Percentiles rank a stretch among this genome's conserved stretches.
Evolutionary conservation across 2,797 vertebrate species (phyloP).

Genomic region (Oreortyx pictus): DNA sequence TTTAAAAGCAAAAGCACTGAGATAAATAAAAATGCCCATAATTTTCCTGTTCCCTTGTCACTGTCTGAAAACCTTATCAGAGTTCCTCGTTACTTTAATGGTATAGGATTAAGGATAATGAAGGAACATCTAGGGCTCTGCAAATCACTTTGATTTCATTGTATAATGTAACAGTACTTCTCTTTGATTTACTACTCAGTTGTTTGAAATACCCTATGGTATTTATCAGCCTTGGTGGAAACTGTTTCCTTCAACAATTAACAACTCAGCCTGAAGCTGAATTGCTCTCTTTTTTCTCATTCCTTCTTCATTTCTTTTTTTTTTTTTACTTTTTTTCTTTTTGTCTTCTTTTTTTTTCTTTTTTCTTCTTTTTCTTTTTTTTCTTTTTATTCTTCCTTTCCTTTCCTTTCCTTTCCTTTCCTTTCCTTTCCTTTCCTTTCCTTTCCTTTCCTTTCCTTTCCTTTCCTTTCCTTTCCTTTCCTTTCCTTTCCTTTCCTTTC

Average conservation of each 20-base stretch:
- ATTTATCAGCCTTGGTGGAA: slow-evolving; percentile 59
- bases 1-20: slow-evolving; percentile 16
- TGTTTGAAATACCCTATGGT: slow-evolving; percentile 38
- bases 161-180: slow-evolving; percentile 42
- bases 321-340: not conserved
- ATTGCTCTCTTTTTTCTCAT: not conserved
- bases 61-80: slow-evolving; percentile 52
- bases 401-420: too few species aligned
- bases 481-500: too few species aligned
- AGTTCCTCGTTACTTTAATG: slow-evolving; percentile 27
- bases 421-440: too few species aligned
- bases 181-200: slow-evolving; percentile 33
- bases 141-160: slow-evolving; percentile 64
- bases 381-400: too few species aligned
- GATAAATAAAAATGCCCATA: slow-evolving; percentile 41
- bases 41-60: not conserved
- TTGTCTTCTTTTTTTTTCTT: not conserved
- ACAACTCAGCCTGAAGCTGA: not conserved
- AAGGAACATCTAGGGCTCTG: slow-evolving; percentile 58
- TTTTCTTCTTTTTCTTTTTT: not conserved
- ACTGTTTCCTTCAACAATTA: slow-evolving; percentile 49
- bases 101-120: slow-evolving; percentile 44
- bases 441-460: too few species aligned
- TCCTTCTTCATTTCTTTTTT: not conserved
- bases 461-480: too few species aligned